phyloP scores from a whole-genome alignment of 2,113 vertebrate genomes.

The Phaethornis superciliosus region DNA sequence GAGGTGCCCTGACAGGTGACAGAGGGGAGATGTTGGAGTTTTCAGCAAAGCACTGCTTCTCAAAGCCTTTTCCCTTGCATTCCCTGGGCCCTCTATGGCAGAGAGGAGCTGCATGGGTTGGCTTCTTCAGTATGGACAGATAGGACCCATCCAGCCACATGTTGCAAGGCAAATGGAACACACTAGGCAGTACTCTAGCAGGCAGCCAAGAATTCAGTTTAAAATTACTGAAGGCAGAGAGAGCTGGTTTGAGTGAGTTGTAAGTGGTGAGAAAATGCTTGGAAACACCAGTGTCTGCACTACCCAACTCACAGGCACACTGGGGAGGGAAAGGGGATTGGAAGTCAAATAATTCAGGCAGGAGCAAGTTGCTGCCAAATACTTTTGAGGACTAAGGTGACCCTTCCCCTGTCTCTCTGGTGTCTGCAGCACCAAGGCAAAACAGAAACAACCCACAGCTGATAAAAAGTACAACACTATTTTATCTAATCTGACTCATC shows the following conservation, averaged over 20 bases:
- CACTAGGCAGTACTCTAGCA: not conserved
- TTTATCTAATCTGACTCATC: not conserved
- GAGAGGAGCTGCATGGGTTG: not conserved
- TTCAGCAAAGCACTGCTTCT: not conserved
- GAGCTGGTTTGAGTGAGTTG: not conserved
- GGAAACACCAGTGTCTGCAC: not conserved
- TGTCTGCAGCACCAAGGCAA: fast-evolving
- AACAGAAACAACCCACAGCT: not conserved
- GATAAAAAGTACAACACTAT: not conserved
- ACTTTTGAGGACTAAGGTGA: not conserved
- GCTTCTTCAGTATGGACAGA: not conserved
- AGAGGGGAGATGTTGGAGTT: not conserved
- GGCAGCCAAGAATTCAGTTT: not conserved
- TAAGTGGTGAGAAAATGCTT: not conserved
- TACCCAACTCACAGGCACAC: not conserved
- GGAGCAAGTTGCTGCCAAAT: not conserved
- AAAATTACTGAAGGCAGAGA: not conserved
- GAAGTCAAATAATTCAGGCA: not conserved
- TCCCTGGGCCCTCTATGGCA: fast-evolving
- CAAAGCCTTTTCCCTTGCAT: not conserved
- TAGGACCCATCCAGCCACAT: not conserved
- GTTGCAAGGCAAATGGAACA: not conserved
- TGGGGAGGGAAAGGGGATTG: not conserved
- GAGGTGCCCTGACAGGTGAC: not conserved
- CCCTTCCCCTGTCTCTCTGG: fast-evolving